These are phyloP conservation scores for Macquaria australasica DNA, from an alignment of 2,113 vertebrate species.

Conservation along the genomic window DNA sequence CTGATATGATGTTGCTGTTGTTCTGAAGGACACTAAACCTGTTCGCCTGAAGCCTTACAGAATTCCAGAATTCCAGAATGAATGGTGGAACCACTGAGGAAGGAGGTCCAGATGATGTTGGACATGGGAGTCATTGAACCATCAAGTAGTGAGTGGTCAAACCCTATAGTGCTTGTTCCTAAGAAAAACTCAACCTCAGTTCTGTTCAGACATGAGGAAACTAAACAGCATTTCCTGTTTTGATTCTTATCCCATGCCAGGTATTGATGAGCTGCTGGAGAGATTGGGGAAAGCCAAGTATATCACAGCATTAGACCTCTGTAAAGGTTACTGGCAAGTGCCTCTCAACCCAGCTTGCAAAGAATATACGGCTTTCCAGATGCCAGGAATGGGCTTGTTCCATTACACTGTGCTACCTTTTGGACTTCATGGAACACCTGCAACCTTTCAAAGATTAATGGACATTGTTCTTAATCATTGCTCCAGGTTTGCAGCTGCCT, in stretches of 20 bases:
- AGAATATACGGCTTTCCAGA: background rate
- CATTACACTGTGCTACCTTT: background rate
- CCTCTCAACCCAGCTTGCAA: background rate
- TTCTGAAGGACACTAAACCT: background rate
- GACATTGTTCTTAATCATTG: background rate
- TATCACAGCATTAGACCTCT: background rate
- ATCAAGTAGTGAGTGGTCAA: background rate
- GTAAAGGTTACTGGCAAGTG: background rate
- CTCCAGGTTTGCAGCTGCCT: too few relatives aligned
- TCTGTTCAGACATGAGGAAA: conserved; percentile 9
- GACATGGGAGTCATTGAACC: background rate
- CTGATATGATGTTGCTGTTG: conserved; percentile 16
- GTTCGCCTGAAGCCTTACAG: background rate
- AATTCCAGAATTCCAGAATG: background rate
- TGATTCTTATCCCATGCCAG: background rate
- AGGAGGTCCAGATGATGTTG: background rate
- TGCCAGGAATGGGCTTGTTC: background rate
- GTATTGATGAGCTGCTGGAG: background rate
- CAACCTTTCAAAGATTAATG: background rate
- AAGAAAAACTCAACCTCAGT: background rate
- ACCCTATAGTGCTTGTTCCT: background rate
- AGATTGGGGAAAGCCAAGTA: background rate
- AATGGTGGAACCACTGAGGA: background rate
- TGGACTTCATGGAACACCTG: background rate
- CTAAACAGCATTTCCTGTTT: background rate